phyloP scores from a whole-genome alignment of 2,113 vertebrate species.

The Callionymus lyra region DNA sequence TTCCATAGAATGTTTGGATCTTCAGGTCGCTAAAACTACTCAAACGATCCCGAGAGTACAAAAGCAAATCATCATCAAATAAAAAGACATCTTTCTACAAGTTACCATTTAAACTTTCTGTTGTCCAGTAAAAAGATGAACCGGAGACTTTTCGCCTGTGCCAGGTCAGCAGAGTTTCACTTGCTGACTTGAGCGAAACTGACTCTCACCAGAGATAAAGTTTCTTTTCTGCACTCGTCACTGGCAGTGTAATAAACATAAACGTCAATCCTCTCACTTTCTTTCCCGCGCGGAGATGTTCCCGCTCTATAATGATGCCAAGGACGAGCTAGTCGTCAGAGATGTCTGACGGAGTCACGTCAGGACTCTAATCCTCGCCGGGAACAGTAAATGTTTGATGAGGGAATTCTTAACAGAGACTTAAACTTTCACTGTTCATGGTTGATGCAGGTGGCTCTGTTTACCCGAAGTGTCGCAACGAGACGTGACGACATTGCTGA shows the following conservation, averaged over 20 bases:
- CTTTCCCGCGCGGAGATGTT: not conserved
- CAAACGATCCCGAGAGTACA: no score
- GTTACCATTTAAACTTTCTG: slow-evolving; percentile 1
- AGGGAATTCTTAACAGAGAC: slow-evolving; percentile 11
- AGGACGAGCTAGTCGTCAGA: not conserved
- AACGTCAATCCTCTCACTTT: slow-evolving; percentile 7
- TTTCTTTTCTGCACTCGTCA: slow-evolving; percentile 1
- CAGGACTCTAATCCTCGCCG: slow-evolving; percentile 20
- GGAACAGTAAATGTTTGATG: slow-evolving; percentile 32
- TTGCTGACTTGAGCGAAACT: slow-evolving; percentile 2
- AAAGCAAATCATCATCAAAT: not conserved
- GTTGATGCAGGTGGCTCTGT: no score
- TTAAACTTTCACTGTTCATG: no score
- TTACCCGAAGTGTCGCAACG: no score
- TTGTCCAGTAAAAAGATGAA: slow-evolving; percentile 14
- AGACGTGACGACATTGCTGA: no score
- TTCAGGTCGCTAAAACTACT: slow-evolving; percentile 7
- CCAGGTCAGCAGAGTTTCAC: slow-evolving; percentile 4
- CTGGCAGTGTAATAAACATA: slow-evolving; percentile 7
- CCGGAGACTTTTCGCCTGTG: no score
- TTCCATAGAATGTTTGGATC: slow-evolving; percentile 22
- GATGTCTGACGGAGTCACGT: slow-evolving; percentile 4
- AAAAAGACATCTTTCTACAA: no score
- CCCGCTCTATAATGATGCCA: slow-evolving; percentile 3
- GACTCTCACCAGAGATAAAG: not conserved